A percentile compares a stretch with the other conserved stretches of the same genome.
These are phyloP conservation scores for Leptinotarsa tumamoca DNA, from an alignment of 2,888 invertebrate species.

Conservation along the genomic window DNA sequence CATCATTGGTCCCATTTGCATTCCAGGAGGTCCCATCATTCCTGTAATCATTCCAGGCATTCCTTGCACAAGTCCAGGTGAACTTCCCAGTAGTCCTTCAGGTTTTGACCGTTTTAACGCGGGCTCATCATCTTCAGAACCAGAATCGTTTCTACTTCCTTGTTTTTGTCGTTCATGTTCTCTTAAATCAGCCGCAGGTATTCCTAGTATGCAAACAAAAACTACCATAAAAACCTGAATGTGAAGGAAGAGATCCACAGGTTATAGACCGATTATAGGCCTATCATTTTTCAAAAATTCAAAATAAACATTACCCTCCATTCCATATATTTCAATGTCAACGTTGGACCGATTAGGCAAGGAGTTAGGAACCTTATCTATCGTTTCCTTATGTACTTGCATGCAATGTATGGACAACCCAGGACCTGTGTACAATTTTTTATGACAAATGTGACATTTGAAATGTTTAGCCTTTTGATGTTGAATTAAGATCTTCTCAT, in stretches of 20 bases:
- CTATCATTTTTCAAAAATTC: constrained; percentile 46
- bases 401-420: constrained; percentile 99
- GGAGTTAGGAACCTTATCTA: constrained; percentile 99
- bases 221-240: neutral
- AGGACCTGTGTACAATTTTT: constrained; percentile 98
- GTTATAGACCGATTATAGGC: neutral
- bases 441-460: constrained; percentile 99
- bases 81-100: constrained; percentile 76
- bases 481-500: constrained; percentile 99
- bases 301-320: constrained; percentile 82
- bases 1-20: constrained; percentile 74
- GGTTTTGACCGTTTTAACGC: constrained; percentile 80
- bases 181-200: constrained; percentile 93
- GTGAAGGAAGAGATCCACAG: no score
- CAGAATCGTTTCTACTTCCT: constrained; percentile 70
- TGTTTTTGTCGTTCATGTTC: constrained; percentile 92
- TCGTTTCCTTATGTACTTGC: constrained; percentile 99
- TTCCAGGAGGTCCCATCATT: constrained; percentile 68
- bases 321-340: constrained; percentile 99
- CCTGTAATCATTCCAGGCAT: constrained; percentile 77
- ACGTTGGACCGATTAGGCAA: constrained; percentile 97
- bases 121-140: constrained; percentile 86
- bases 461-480: constrained; percentile 99
- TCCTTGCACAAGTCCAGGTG: constrained; percentile 71
- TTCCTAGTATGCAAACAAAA: constrained; percentile 65